Percentiles rank a stretch among this genome's conserved stretches.
Conservation (phyloP, 2,113 vertebrate genomes). For the Podilymbus podiceps region DNA sequence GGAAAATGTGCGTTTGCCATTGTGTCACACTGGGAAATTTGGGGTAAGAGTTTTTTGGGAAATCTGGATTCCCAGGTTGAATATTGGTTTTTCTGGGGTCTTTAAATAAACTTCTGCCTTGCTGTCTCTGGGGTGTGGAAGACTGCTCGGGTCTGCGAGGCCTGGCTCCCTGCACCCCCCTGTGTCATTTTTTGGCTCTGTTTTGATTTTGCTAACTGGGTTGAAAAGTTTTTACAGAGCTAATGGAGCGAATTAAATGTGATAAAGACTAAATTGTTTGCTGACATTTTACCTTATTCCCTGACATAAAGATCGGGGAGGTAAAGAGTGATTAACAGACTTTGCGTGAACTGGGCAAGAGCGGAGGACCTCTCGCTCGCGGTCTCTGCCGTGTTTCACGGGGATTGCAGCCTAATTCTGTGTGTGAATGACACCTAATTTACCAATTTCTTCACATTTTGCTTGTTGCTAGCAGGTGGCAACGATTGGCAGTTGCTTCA, state of each 20-base stretch:
- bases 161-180: not conserved
- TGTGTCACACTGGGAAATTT: not conserved
- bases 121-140: not conserved
- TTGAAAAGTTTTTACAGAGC: not conserved
- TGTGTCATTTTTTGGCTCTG: rapidly evolving
- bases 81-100: not conserved
- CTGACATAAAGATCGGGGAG: not conserved
- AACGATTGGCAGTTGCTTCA: not conserved
- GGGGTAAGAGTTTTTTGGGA: not conserved
- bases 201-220: not conserved
- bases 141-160: not conserved
- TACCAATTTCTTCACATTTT: not conserved
- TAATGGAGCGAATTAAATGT: not conserved
- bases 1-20: not conserved
- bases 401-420: not conserved
- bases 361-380: not conserved
- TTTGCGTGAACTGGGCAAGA: not conserved
- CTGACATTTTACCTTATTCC: not conserved
- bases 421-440: not conserved
- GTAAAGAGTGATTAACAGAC: not conserved
- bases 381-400: rapidly evolving
- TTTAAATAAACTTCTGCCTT: not conserved
- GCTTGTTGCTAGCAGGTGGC: not conserved
- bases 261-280: not conserved
- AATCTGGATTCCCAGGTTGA: not conserved